Evolutionary conservation across 2,888 invertebrate species (phyloP).

Genomic region (Netelia inedita): DNA sequence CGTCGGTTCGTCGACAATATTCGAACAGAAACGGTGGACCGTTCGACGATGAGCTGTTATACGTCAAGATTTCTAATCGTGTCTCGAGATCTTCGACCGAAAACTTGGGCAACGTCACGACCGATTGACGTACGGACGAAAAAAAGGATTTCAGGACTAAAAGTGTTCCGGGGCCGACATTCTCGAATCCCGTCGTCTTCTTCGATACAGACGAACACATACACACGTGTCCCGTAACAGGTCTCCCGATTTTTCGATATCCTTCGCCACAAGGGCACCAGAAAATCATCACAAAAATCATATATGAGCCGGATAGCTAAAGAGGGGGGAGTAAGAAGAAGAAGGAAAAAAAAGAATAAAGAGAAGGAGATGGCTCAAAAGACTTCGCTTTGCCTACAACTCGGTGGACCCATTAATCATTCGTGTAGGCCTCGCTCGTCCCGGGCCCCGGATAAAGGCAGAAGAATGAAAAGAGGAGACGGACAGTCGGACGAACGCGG

Average conservation of each 20-base stretch:
- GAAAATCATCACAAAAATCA: conserved; percentile 65
- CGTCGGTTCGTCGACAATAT: background rate
- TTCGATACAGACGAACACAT: conserved; percentile 3
- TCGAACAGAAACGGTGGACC: background rate
- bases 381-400: conserved; percentile 69
- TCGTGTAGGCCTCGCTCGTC: conserved; percentile 65
- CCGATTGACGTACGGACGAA: background rate
- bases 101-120: background rate
- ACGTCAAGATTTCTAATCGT: conserved; percentile 13
- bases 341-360: conserved; percentile 32
- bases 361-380: conserved; percentile 25
- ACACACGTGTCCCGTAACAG: background rate
- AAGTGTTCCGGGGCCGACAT: conserved; percentile 2
- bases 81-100: conserved; percentile 1
- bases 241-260: conserved; percentile 57
- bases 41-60: background rate
- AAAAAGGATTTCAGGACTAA: conserved; percentile 7
- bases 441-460: conserved; percentile 79
- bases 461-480: conserved; percentile 75
- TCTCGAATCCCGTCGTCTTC: conserved; percentile 19
- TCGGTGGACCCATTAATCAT: conserved; percentile 83
- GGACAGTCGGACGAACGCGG: conserved; percentile 76
- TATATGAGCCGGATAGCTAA: background rate
- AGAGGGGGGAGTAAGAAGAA: conserved; percentile 3
- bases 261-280: conserved; percentile 49